phyloP scores from a whole-genome alignment of 1,140 invertebrate species.

The Leucophenga varia region DNA sequence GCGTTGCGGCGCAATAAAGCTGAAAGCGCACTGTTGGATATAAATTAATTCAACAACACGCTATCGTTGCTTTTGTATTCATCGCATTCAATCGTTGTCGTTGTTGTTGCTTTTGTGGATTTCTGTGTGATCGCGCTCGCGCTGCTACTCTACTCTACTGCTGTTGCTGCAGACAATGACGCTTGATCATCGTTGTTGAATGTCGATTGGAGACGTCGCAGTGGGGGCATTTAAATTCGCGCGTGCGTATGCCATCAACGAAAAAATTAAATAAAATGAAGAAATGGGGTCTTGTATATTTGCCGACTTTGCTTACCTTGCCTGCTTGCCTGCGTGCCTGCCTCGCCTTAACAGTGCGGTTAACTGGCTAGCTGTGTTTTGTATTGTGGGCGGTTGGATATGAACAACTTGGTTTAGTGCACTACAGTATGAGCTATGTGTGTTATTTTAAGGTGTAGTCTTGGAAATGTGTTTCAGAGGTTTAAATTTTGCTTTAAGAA shows the following conservation, averaged over 20 bases:
- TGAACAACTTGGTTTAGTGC: too few species aligned
- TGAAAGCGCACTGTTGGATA: constrained; percentile 53
- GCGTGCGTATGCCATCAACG: constrained; percentile 52
- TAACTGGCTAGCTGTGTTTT: too few species aligned
- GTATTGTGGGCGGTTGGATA: too few species aligned
- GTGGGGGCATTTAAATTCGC: constrained; percentile 49
- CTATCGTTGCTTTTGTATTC: constrained; percentile 25
- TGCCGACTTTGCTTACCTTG: too few species aligned
- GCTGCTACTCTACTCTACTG: constrained; percentile 23
- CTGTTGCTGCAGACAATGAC: not conserved
- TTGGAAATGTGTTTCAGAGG: too few species aligned
- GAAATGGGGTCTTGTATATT: too few species aligned
- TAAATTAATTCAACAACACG: constrained; percentile 54
- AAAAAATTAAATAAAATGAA: constrained; percentile 29
- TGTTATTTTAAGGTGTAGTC: too few species aligned
- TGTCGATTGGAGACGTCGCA: constrained; percentile 30
- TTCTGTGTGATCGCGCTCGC: constrained; percentile 39
- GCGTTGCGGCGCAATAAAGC: constrained; percentile 52
- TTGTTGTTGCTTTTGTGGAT: constrained; percentile 18
- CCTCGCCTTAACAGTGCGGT: too few species aligned
- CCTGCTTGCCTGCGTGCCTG: too few species aligned
- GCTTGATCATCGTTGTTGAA: constrained; percentile 12
- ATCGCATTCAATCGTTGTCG: constrained; percentile 21
- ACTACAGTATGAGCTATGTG: too few species aligned
- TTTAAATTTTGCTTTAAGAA: too few species aligned